Conservation (phyloP, 1,140 invertebrate genomes). For the Macrocentrus cingulum region DNA sequence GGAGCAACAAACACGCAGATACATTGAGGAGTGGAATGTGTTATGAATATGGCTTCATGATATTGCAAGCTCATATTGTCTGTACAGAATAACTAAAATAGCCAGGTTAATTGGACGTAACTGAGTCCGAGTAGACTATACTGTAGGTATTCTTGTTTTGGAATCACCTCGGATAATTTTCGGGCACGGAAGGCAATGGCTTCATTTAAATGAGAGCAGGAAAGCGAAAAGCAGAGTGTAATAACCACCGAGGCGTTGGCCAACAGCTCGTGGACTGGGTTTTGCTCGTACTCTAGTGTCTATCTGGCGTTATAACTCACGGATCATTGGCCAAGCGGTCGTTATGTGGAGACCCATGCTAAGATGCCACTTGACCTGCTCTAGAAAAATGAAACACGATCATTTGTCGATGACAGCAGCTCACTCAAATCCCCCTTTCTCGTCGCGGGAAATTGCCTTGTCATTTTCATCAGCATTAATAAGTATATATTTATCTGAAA, state of each 20-base stretch:
- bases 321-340: constrained; percentile 3
- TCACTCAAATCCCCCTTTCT: no score
- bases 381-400: background rate
- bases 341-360: constrained; percentile 11
- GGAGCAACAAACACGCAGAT: no score
- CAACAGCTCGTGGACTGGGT: background rate
- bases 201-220: constrained; percentile 5
- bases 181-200: background rate
- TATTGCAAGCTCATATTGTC: no score
- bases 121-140: background rate
- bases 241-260: no score
- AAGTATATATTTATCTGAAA: background rate
- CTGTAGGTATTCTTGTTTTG: background rate
- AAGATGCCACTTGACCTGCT: constrained; percentile 14
- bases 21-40: no score
- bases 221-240: background rate
- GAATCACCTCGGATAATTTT: constrained; percentile 2
- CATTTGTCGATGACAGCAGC: no score
- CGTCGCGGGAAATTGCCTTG: no score
- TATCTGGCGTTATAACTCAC: background rate
- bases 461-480: no score
- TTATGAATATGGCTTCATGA: no score
- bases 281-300: no score
- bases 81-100: no score
- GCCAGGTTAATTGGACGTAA: background rate